Evolutionary conservation across 2,888 invertebrate genomes (phyloP).

Genomic region (Lasioglossum leucozonium): DNA sequence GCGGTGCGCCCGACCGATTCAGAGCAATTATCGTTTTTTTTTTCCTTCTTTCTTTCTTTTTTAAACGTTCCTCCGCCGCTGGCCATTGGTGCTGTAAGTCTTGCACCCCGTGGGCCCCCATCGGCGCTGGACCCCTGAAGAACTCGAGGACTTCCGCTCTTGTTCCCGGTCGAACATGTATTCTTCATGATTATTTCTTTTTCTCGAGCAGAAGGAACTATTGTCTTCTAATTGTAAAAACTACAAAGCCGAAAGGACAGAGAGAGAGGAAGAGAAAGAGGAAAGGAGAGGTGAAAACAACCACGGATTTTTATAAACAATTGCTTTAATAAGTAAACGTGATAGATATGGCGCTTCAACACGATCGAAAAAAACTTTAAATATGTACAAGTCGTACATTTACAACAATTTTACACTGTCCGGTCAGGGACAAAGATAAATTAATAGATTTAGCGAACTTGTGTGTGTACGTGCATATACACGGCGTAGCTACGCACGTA

Average conservation of each 20-base stretch:
- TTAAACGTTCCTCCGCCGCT: constrained; percentile 1
- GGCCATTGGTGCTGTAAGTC: constrained; percentile 10
- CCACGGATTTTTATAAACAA: constrained; percentile 67
- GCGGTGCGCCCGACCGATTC: constrained; percentile 27
- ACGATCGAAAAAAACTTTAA: constrained; percentile 75
- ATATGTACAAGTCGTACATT: constrained; percentile 76
- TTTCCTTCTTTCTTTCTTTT: neutral
- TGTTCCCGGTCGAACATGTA: neutral
- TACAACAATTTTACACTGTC: constrained; percentile 73
- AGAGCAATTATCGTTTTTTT: constrained; percentile 40
- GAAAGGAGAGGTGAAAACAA: neutral
- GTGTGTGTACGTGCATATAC: neutral
- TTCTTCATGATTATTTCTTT: constrained; percentile 9
- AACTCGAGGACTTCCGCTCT: constrained; percentile 9
- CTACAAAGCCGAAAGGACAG: neutral
- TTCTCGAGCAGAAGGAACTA: neutral
- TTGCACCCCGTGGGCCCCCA: constrained; percentile 1
- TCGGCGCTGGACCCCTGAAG: neutral
- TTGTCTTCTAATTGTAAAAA: neutral
- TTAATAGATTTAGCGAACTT: constrained; percentile 31
- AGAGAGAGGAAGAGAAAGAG: neutral
- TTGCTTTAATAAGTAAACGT: constrained; percentile 76
- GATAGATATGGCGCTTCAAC: constrained; percentile 71
- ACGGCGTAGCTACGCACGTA: neutral
- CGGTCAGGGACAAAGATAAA: constrained; percentile 22